A percentile compares a stretch with the other conserved stretches of the same genome.
Evolutionary conservation across 2,113 vertebrate genomes (phyloP).

Genomic region (Craseonycteris thonglongyai): DNA sequence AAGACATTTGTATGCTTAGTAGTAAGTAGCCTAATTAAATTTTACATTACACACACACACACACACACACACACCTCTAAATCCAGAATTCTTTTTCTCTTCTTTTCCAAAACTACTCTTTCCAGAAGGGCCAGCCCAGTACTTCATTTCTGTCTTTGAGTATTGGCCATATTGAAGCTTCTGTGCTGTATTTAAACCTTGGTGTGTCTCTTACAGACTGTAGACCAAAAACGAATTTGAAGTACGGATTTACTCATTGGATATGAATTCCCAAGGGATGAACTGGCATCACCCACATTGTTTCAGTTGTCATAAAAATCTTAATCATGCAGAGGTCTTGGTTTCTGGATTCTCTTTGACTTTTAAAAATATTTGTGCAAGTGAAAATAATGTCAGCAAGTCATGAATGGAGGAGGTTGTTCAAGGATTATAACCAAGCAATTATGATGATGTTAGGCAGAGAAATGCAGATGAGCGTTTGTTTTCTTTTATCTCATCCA

Average conservation of each 20-base stretch:
- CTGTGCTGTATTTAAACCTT: conserved; percentile 22
- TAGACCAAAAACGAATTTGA: background rate
- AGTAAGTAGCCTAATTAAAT: background rate
- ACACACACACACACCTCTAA: background rate
- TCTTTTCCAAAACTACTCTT: background rate
- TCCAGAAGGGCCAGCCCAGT: background rate
- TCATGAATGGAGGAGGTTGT: background rate
- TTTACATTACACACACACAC: background rate
- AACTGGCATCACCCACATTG: background rate
- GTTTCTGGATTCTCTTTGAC: conserved; percentile 29
- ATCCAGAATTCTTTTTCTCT: background rate
- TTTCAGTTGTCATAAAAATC: conserved; percentile 29
- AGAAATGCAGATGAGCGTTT: conserved; percentile 57
- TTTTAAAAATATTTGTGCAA: conserved; percentile 37
- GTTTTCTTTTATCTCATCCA: conserved; percentile 72
- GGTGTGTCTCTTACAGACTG: background rate
- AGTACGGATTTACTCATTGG: background rate
- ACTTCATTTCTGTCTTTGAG: background rate
- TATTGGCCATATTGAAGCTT: background rate
- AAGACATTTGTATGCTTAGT: background rate
- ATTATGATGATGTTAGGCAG: background rate
- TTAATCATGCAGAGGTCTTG: background rate
- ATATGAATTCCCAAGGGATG: background rate
- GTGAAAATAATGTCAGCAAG: conserved; percentile 13
- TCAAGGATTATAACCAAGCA: background rate